Conservation (phyloP, 1,140 invertebrate genomes). For the Mamestra configurata region DNA sequence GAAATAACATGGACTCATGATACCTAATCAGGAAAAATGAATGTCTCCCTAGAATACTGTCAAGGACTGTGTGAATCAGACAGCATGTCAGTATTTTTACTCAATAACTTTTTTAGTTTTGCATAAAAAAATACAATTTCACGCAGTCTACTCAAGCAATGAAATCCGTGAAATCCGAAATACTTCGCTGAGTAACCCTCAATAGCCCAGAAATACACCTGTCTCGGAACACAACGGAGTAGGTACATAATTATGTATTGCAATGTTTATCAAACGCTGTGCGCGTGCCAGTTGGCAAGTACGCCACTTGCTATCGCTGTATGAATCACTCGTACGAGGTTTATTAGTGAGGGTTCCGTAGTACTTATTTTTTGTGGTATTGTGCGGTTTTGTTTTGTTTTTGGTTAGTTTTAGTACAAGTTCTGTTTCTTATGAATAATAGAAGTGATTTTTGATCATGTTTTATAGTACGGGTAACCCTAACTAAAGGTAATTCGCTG, state of each 20-base stretch:
- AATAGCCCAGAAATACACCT: slow-evolving; percentile 42
- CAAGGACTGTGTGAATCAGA: too few relatives aligned
- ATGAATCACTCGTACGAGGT: slow-evolving; percentile 58
- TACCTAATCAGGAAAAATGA: too few relatives aligned
- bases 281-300: slow-evolving; percentile 62
- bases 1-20: too few relatives aligned
- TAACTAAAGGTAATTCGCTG: too few relatives aligned
- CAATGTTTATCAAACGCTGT: slow-evolving; percentile 45
- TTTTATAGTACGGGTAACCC: too few relatives aligned
- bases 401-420: not conserved
- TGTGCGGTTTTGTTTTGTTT: not conserved
- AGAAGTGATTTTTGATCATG: too few relatives aligned
- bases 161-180: not conserved
- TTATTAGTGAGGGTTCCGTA: slow-evolving; percentile 28
- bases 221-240: not conserved
- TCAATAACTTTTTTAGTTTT: too few relatives aligned
- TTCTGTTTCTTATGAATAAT: not conserved
- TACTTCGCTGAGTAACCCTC: slow-evolving; percentile 17
- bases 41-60: too few relatives aligned
- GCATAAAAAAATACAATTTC: too few relatives aligned
- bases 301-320: slow-evolving; percentile 53
- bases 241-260: slow-evolving; percentile 23
- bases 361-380: not conserved
- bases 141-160: not conserved
- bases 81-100: too few relatives aligned